Percentiles rank a stretch among this genome's conserved stretches.
Evolutionary conservation across 2,888 invertebrate genomes (phyloP).

Genomic region (Craniophora ligustri): DNA sequence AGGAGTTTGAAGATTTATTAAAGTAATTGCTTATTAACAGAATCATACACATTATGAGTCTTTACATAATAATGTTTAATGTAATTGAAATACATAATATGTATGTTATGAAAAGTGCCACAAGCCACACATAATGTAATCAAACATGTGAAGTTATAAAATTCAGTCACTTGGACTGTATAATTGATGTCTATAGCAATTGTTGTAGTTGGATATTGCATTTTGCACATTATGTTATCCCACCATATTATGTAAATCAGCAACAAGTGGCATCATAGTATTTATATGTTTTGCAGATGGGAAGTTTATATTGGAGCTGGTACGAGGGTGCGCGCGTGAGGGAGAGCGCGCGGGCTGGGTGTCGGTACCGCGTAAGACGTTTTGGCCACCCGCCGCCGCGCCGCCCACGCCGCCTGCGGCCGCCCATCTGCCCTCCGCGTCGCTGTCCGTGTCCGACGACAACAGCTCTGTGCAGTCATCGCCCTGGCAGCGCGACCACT

Average conservation of each 20-base stretch:
- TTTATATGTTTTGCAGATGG: conserved; percentile 90
- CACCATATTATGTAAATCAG: not conserved
- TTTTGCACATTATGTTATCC: not conserved
- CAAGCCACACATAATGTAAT: not conserved
- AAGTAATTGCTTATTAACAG: conserved; percentile 12
- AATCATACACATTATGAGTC: conserved; percentile 4
- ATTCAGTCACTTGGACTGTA: not conserved
- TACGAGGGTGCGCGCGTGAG: conserved; percentile 84
- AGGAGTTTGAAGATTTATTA: conserved; percentile 21
- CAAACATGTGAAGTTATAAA: not conserved
- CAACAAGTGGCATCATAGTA: conserved; percentile 22
- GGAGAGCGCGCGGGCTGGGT: conserved; percentile 96
- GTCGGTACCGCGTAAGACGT: conserved; percentile 95
- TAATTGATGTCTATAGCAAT: not conserved
- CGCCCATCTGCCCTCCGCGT: conserved; percentile 91
- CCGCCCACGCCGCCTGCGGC: conserved; percentile 81
- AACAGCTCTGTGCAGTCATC: conserved; percentile 97
- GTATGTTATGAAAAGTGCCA: not conserved
- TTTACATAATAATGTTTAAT: not conserved
- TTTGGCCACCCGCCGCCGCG: conserved; percentile 94
- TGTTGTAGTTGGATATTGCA: not conserved
- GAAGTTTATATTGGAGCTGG: conserved; percentile 96
- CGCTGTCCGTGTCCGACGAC: conserved; percentile 96
- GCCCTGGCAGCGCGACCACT: conserved; percentile 96
- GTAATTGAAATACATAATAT: too few relatives aligned